Evolutionary conservation across 2,113 vertebrate genomes (phyloP).

Genomic region (Aldabrachelys gigantea): DNA sequence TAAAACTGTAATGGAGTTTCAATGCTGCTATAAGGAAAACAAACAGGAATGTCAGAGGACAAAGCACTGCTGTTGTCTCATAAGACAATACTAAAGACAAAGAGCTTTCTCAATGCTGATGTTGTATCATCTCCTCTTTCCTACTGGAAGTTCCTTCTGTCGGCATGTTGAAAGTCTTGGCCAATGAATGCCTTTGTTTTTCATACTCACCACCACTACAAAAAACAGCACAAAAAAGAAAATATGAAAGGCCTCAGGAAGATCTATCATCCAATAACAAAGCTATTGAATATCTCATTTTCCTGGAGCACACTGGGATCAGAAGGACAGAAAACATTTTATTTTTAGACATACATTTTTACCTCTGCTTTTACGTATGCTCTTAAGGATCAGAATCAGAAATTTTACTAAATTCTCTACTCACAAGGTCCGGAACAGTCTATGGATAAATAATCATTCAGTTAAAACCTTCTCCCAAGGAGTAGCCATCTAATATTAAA

Average conservation of each 20-base stretch:
- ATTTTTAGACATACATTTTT: background rate
- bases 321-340: background rate
- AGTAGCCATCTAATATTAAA: background rate
- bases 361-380: rapidly evolving
- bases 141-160: background rate
- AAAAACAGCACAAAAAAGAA: background rate
- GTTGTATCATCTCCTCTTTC: background rate
- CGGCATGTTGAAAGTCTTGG: background rate
- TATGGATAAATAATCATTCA: background rate
- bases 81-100: background rate
- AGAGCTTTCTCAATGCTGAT: background rate
- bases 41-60: background rate
- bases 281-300: background rate
- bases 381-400: background rate
- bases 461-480: background rate
- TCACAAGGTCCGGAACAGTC: background rate
- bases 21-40: background rate
- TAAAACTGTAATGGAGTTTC: rapidly evolving
- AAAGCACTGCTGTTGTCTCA: background rate
- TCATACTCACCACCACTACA: background rate
- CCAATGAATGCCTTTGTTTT: background rate
- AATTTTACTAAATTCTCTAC: background rate
- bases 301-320: background rate
- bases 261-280: background rate
- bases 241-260: background rate